Conservation (phyloP, 2,113 vertebrate genomes). For the Sinocyclocheilus maitianheensis region DNA sequence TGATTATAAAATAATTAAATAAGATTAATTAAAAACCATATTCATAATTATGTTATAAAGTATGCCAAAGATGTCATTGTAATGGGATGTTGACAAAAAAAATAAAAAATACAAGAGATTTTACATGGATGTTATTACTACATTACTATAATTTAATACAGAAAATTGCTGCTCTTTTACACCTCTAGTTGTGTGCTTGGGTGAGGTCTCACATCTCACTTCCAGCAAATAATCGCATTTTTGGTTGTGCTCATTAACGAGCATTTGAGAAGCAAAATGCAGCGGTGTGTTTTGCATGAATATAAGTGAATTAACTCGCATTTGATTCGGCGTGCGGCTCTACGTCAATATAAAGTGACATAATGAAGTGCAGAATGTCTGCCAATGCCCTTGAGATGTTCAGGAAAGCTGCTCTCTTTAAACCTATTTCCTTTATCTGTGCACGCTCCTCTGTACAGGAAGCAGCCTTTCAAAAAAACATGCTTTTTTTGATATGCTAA, state of each 20-base stretch:
- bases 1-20: neutral
- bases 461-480: slow-evolving; percentile 38
- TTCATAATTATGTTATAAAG: neutral
- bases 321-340: slow-evolving; percentile 19
- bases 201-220: slow-evolving; percentile 19
- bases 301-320: slow-evolving; percentile 5
- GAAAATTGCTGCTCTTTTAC: neutral
- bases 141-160: neutral
- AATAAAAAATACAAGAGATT: neutral
- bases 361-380: slow-evolving; percentile 46
- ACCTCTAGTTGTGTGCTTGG: neutral
- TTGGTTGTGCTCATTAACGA: neutral
- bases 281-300: neutral
- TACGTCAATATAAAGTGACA: slow-evolving; percentile 37
- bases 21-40: neutral
- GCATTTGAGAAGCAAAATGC: neutral
- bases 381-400: slow-evolving; percentile 45
- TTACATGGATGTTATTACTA: neutral
- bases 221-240: neutral
- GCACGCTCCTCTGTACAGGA: slow-evolving; percentile 35
- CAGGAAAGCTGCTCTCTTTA: slow-evolving; percentile 16
- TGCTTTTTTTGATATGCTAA: slow-evolving; percentile 49
- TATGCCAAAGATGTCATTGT: neutral
- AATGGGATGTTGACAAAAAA: neutral
- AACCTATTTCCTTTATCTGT: slow-evolving; percentile 34